phyloP scores from a whole-genome alignment of 2,113 vertebrate species.

The Himantopus leucocephalus region DNA sequence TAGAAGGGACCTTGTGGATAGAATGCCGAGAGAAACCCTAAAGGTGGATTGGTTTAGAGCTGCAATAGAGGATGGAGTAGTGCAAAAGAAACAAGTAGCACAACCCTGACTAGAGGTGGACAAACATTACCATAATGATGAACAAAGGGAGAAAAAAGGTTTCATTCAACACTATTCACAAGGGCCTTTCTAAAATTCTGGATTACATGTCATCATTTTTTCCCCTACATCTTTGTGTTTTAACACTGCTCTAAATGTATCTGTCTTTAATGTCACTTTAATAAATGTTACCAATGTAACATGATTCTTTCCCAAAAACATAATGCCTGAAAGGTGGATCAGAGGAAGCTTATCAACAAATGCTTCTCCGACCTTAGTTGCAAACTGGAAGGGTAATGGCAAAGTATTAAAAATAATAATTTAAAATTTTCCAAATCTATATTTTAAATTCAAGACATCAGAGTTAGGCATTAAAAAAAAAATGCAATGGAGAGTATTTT shows the following conservation, averaged over 20 bases:
- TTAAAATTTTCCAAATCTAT: background rate
- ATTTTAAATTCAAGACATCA: background rate
- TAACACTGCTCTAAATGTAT: background rate
- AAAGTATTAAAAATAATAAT: background rate
- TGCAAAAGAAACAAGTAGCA: background rate
- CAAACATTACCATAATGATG: background rate
- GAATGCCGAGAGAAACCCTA: background rate
- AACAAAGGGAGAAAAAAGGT: background rate
- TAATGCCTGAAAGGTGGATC: background rate
- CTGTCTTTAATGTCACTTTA: background rate
- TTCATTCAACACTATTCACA: background rate
- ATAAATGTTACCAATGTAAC: background rate
- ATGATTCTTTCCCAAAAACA: background rate
- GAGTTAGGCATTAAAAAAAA: background rate
- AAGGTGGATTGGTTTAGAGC: background rate
- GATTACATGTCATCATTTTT: accelerated
- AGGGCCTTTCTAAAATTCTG: background rate
- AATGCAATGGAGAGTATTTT: background rate
- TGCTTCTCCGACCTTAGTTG: background rate
- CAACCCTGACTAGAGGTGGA: background rate
- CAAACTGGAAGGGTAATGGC: background rate
- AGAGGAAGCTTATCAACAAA: background rate
- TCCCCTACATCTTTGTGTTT: background rate
- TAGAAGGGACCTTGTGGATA: background rate
- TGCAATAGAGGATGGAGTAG: background rate